Evolutionary conservation across 1,140 invertebrate genomes (phyloP).

Genomic region (Drosophila repleta): DNA sequence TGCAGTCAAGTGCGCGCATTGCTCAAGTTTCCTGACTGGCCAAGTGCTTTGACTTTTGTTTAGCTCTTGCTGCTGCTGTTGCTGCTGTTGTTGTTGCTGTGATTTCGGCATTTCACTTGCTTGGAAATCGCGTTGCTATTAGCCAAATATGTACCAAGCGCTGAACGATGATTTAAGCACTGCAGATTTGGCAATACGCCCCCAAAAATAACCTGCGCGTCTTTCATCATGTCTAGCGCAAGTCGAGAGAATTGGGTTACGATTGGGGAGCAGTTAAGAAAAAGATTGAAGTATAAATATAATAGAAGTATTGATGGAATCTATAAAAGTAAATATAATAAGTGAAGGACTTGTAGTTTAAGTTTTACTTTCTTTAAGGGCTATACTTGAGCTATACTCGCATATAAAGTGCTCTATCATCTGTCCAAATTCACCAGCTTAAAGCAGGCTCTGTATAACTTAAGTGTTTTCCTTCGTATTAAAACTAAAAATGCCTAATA

Average conservation of each 20-base stretch:
- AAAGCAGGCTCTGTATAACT: too few species aligned
- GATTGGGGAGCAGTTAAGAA: neutral
- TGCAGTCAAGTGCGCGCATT: conserved; percentile 68
- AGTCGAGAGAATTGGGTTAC: neutral
- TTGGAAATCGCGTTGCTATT: conserved; percentile 26
- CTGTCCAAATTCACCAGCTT: too few species aligned
- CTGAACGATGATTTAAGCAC: conserved; percentile 34
- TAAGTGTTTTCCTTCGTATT: too few species aligned
- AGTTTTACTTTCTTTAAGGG: too few species aligned
- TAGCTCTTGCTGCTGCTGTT: conserved; percentile 15
- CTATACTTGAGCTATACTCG: too few species aligned
- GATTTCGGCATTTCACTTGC: conserved; percentile 61
- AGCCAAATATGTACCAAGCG: conserved; percentile 29
- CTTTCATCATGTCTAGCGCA: neutral
- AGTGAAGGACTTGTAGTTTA: too few species aligned
- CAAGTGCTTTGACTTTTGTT: conserved; percentile 62
- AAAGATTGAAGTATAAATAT: too few species aligned
- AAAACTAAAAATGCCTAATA: too few species aligned
- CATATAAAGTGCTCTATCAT: too few species aligned
- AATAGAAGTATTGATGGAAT: too few species aligned
- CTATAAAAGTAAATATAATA: too few species aligned
- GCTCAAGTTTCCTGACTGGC: conserved; percentile 65
- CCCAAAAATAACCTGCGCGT: neutral
- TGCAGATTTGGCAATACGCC: conserved; percentile 18
- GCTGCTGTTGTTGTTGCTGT: conserved; percentile 22